Evolutionary conservation across 2,113 vertebrate species (phyloP), one percentile per base, ranked within the genome.

Genomic region (Nansenia antarctica): DNA sequence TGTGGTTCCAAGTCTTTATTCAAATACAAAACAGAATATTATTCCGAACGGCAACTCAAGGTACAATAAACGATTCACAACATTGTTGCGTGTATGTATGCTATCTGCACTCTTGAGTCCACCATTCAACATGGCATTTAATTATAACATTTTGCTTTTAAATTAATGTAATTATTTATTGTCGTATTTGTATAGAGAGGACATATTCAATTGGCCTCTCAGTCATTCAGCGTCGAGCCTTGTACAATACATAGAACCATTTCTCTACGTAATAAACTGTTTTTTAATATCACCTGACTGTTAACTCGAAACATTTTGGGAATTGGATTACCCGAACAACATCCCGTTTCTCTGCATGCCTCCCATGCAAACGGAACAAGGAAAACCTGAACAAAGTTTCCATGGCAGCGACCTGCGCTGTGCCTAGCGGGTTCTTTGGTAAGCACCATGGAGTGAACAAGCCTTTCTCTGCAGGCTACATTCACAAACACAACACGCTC

Each of bases 11-110:
- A 20, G 5, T 24, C 78, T 12, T 82, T 78, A 61, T 79, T 65
- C 60, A n/a, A 45, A 63, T 42, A 45, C 26, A 47, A 63, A 27
- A 62, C 34, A 18, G 7, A 39, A 22, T 1, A 29, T 29, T 1
- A 14, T 63, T 12, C 12, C 42, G 12, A 45, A 2, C 35, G 7
- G 7, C 37, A 5, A 37, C 62, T 32, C 66, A 81, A 78, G 70
- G 69, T 42, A 72, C 66, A 65, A 69, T 63, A 70, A 55, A 67
- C 35, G 57, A 74, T 80, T 82, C 37, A 67, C 65, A 73, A 69
- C 58, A 70, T 42, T 80, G 14, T 0, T 49, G 63, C 3, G 14
- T 75, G 72, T 52, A n/a, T 4, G 9, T 81, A 66, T 82, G 76
- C 73, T 67, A 29, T 64, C 69, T 3, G 2, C 34, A 32, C 55